phyloP scores from a whole-genome alignment of 2,888 invertebrate species.

The Portevinia maculata region DNA sequence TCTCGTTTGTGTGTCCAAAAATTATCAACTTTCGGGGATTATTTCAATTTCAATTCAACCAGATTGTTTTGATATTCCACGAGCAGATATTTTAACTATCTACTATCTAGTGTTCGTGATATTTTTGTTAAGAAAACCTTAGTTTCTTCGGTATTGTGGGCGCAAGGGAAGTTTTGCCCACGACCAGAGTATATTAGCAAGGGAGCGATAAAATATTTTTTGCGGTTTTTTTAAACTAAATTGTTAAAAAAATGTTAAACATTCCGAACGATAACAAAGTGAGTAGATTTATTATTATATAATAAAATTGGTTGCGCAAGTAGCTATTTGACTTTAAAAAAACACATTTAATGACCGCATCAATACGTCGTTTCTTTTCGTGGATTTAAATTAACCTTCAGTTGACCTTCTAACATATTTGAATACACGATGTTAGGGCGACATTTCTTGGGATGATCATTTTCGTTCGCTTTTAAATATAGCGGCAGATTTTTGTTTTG shows the following conservation, averaged over 20 bases:
- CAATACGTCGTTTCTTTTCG: constrained; percentile 5
- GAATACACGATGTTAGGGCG: background rate
- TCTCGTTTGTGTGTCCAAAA: constrained; percentile 14
- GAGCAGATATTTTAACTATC: background rate
- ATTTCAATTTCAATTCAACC: constrained; percentile 2
- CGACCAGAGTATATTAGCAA: constrained; percentile 1
- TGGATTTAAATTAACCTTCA: constrained; percentile 70
- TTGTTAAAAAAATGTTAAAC: constrained; percentile 78
- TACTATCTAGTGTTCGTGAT: background rate
- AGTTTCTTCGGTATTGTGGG: background rate
- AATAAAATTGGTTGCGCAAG: background rate
- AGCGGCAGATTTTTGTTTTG: background rate
- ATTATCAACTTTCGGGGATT: constrained; percentile 16
- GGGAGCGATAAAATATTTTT: constrained; percentile 37
- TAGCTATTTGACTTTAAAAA: constrained; percentile 23
- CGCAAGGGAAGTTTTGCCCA: background rate
- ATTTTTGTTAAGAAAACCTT: background rate
- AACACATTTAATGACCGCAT: constrained; percentile 41
- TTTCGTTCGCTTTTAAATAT: background rate
- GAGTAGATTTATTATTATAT: constrained; percentile 65
- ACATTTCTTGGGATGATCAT: background rate
- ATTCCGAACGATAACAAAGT: constrained; percentile 81
- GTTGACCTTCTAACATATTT: constrained; percentile 62
- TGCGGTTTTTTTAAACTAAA: constrained; percentile 9
- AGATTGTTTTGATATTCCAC: background rate